phyloP scores from a whole-genome alignment of 2,797 vertebrate species.

The Danio choprae region DNA sequence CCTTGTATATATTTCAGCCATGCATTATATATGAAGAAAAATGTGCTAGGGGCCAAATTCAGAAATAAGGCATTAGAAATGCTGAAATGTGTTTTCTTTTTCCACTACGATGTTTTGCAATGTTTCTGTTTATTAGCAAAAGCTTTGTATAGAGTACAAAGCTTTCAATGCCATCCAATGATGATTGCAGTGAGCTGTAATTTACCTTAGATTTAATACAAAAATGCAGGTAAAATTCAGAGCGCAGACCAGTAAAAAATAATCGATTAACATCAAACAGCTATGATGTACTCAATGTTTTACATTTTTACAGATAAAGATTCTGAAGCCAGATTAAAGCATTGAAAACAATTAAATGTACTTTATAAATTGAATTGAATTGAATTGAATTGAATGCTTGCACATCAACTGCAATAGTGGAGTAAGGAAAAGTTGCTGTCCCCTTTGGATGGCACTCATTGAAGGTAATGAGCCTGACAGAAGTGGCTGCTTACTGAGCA shows the following conservation, averaged over 20 bases:
- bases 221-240: constrained; percentile 7
- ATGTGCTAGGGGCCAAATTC: constrained; percentile 26
- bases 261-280: constrained; percentile 1
- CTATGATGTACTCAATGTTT: not conserved
- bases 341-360: too few species aligned
- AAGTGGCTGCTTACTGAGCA: constrained; percentile 48
- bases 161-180: constrained; percentile 24
- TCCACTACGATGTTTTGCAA: constrained; percentile 26
- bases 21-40: constrained; percentile 52
- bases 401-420: not conserved
- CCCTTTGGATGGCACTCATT: constrained; percentile 28
- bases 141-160: not conserved
- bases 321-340: too few species aligned
- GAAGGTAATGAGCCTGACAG: constrained; percentile 53
- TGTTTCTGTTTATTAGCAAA: constrained; percentile 21
- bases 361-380: not conserved
- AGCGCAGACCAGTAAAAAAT: constrained; percentile 17
- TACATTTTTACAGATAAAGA: too few species aligned
- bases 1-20: constrained; percentile 40
- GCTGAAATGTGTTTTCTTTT: not conserved
- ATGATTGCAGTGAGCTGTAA: constrained; percentile 29
- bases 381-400: constrained; percentile 11
- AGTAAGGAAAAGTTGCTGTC: constrained; percentile 34
- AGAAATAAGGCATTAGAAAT: constrained; percentile 21
- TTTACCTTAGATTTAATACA: constrained; percentile 5